phyloP scores from a whole-genome alignment of 2,113 vertebrate genomes.

The Takifugu bimaculatus region DNA sequence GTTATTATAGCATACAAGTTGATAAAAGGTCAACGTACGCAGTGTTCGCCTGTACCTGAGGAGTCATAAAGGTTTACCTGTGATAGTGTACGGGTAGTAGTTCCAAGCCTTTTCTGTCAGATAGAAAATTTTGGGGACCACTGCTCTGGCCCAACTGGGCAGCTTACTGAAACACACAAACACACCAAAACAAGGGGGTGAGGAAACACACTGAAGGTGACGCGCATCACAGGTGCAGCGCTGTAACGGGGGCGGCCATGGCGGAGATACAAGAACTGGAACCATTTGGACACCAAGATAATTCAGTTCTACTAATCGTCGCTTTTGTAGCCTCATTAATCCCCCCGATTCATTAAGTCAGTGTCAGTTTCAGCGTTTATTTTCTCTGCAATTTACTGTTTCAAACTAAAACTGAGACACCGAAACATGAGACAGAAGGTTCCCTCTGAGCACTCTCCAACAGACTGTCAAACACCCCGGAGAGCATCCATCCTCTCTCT shows the following conservation, averaged over 20 bases:
- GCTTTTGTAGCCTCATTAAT: too few relatives aligned
- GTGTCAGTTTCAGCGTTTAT: too few relatives aligned
- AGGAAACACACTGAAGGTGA: neutral
- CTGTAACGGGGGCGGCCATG: too few relatives aligned
- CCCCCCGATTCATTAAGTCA: too few relatives aligned
- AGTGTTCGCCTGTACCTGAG: too few relatives aligned
- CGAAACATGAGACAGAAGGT: conserved; percentile 10
- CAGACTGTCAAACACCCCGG: conserved; percentile 30
- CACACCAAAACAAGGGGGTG: neutral
- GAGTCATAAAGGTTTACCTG: conserved; percentile 41
- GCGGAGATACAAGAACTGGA: too few relatives aligned
- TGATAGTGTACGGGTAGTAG: conserved; percentile 86
- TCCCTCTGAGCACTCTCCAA: conserved; percentile 16
- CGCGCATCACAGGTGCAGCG: too few relatives aligned
- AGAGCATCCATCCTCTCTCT: conserved; percentile 1
- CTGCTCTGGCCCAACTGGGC: conserved; percentile 91
- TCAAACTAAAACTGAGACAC: conserved; percentile 1
- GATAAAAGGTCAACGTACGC: too few relatives aligned
- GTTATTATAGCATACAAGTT: too few relatives aligned
- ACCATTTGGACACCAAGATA: too few relatives aligned
- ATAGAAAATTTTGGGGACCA: conserved; percentile 94
- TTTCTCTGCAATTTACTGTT: too few relatives aligned
- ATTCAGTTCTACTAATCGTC: too few relatives aligned
- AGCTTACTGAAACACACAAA: conserved; percentile 81
- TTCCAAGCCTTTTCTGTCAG: conserved; percentile 96